These are phyloP conservation scores for Scaptomyza cyrtandrae DNA, from an alignment of 2,888 invertebrate genomes.

Conservation along the genomic window DNA sequence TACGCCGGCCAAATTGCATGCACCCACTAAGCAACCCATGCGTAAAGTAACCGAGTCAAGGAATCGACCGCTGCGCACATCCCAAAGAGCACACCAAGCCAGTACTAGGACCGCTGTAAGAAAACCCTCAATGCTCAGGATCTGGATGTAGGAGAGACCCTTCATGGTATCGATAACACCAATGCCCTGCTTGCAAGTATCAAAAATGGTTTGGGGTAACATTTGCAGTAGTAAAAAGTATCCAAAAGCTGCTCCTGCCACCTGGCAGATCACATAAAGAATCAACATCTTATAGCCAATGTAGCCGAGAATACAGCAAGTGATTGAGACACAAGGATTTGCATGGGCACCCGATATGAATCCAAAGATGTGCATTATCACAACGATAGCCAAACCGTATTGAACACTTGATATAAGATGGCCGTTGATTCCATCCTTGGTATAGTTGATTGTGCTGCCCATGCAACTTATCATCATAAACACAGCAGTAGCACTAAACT, in stretches of 20 bases:
- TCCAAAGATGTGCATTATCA: slow-evolving; percentile 65
- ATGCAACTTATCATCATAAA: slow-evolving; percentile 56
- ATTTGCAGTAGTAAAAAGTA: slow-evolving; percentile 48
- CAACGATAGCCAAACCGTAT: slow-evolving; percentile 52
- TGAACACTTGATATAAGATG: slow-evolving; percentile 41
- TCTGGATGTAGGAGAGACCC: slow-evolving; percentile 36
- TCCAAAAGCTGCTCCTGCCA: slow-evolving; percentile 52
- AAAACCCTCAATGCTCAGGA: slow-evolving; percentile 51
- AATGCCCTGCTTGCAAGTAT: slow-evolving; percentile 32
- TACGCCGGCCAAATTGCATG: slow-evolving; percentile 61
- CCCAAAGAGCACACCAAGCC: slow-evolving; percentile 72
- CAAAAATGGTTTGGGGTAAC: slow-evolving; percentile 41
- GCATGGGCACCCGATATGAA: slow-evolving; percentile 69
- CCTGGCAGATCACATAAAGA: slow-evolving; percentile 51
- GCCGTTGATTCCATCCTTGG: slow-evolving; percentile 1
- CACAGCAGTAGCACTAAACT: slow-evolving; percentile 45
- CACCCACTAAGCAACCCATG: slow-evolving; percentile 58
- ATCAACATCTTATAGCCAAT: slow-evolving; percentile 46
- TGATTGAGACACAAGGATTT: slow-evolving; percentile 63
- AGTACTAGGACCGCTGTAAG: slow-evolving; percentile 52
- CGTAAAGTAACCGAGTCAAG: slow-evolving; percentile 65
- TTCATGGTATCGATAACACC: slow-evolving; percentile 46
- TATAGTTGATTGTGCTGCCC: slow-evolving; percentile 20
- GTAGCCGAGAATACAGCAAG: slow-evolving; percentile 59
- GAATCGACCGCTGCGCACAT: slow-evolving; percentile 60